Conservation (phyloP, 2,888 invertebrate genomes). For the Orthosia cruda region DNA sequence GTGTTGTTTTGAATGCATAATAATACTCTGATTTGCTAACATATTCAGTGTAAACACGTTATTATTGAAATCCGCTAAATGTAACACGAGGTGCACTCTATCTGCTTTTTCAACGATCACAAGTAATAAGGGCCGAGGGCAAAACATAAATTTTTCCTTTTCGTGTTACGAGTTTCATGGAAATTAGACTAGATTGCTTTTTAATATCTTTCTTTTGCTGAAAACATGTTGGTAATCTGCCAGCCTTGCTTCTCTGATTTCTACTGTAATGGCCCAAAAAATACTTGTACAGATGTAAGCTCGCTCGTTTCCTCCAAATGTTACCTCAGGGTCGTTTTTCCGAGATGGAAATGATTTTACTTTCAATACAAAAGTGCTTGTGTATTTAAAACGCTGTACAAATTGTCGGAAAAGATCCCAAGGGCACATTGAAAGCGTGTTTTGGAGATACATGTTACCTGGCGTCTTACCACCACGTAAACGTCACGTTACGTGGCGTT, state of each 20-base stretch:
- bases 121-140: conserved; percentile 74
- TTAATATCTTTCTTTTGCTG: conserved; percentile 62
- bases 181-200: conserved; percentile 76
- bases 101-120: conserved; percentile 61
- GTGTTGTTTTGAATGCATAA: background rate
- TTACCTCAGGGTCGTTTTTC: conserved; percentile 69
- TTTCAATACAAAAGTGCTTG: conserved; percentile 72
- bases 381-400: conserved; percentile 72
- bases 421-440: conserved; percentile 76
- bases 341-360: conserved; percentile 70
- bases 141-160: conserved; percentile 71
- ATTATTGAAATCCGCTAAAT: conserved; percentile 64
- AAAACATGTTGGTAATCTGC: conserved; percentile 59
- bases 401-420: conserved; percentile 73
- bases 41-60: conserved; percentile 43
- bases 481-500: no score
- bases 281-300: conserved; percentile 30
- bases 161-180: conserved; percentile 69
- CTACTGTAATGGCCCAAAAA: conserved; percentile 20
- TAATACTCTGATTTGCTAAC: background rate
- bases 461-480: conserved; percentile 76
- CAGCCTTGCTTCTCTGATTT: conserved; percentile 25
- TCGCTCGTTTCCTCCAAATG: conserved; percentile 58
- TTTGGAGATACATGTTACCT: conserved; percentile 73
- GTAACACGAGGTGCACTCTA: conserved; percentile 57